Evolutionary conservation across 1,140 invertebrate species (phyloP).

Genomic region (Teleopsis dalmanni): DNA sequence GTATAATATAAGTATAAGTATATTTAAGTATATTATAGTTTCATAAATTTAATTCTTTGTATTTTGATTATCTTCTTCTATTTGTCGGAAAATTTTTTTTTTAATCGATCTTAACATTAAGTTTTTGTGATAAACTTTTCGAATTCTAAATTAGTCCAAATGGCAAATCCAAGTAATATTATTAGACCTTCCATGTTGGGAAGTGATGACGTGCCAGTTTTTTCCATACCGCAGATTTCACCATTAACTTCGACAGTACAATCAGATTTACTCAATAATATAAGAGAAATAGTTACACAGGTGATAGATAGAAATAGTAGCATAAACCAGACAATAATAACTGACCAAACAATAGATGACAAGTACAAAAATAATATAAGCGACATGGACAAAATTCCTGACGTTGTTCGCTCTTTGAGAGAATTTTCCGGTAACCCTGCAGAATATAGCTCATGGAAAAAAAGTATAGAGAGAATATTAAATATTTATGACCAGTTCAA

Average conservation of each 20-base stretch:
- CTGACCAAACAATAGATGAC: not conserved
- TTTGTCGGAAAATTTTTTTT: too few relatives aligned
- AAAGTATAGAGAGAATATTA: constrained; percentile 5
- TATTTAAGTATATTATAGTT: too few relatives aligned
- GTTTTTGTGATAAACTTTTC: too few relatives aligned
- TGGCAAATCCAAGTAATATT: not conserved
- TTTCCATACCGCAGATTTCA: not conserved
- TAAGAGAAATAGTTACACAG: not conserved
- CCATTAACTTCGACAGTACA: not conserved
- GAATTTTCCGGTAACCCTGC: constrained; percentile 3
- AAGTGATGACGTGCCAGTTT: not conserved
- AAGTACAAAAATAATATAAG: not conserved
- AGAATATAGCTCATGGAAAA: constrained; percentile 8
- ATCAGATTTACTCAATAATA: not conserved
- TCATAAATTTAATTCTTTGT: too few relatives aligned
- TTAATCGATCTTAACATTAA: too few relatives aligned
- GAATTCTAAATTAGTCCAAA: too few relatives aligned
- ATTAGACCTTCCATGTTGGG: not conserved
- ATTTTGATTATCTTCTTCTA: too few relatives aligned
- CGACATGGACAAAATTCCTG: constrained; percentile 3
- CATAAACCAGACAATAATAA: not conserved
- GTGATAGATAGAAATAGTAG: not conserved
- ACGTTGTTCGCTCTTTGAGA: constrained; percentile 2
- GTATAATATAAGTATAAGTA: too few relatives aligned
- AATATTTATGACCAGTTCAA: not conserved